phyloP scores from a whole-genome alignment of 2,113 vertebrate genomes.

The Blennius ocellaris region DNA sequence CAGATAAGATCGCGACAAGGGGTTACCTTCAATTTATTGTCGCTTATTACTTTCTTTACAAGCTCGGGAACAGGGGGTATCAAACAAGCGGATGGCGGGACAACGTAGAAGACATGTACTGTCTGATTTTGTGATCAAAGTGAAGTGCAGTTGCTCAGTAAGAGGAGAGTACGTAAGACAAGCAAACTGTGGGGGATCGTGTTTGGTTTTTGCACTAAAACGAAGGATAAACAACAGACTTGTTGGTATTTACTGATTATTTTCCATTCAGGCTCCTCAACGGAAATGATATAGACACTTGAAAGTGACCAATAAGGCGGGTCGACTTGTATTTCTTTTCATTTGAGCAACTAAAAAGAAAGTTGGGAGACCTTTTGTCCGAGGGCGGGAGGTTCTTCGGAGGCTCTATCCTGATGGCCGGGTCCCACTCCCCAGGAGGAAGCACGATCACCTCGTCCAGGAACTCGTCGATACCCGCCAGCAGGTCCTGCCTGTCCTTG shows the following conservation, averaged over 20 bases:
- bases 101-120: too few relatives aligned
- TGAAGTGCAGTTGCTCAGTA: too few relatives aligned
- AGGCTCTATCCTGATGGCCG: slow-evolving; percentile 97
- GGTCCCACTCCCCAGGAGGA: slow-evolving; percentile 98
- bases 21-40: neutral
- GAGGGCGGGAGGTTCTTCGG: slow-evolving; percentile 95
- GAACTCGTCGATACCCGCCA: slow-evolving; percentile 98
- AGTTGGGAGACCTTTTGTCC: slow-evolving; percentile 90
- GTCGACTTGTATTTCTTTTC: too few relatives aligned
- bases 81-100: too few relatives aligned
- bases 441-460: slow-evolving; percentile 98
- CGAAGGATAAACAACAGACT: too few relatives aligned
- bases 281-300: neutral
- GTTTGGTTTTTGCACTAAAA: too few relatives aligned
- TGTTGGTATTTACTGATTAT: too few relatives aligned
- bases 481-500: slow-evolving; percentile 94
- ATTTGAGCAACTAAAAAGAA: neutral
- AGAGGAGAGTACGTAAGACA: too few relatives aligned
- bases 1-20: slow-evolving; percentile 12
- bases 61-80: neutral
- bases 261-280: too few relatives aligned
- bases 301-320: neutral
- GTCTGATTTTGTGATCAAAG: too few relatives aligned
- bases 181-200: too few relatives aligned
- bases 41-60: neutral